These are phyloP conservation scores for Gymnocheta viridis DNA, from an alignment of 2,888 invertebrate species.

Conservation along the genomic window DNA sequence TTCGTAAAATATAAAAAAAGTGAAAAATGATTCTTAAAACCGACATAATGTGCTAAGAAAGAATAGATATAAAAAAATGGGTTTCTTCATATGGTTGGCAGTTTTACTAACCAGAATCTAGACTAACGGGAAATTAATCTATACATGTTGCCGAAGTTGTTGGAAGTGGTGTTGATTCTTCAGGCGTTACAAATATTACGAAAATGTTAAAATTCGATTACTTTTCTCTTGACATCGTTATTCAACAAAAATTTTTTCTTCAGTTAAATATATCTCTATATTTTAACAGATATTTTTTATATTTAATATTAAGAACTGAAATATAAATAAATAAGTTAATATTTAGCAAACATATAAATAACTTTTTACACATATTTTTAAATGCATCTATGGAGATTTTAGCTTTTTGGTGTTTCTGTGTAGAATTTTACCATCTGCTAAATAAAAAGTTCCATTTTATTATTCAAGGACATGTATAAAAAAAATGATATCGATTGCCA, in stretches of 20 bases:
- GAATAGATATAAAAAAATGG: background rate
- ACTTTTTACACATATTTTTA: no score
- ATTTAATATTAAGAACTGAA: background rate
- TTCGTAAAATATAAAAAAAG: background rate
- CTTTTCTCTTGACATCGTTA: background rate
- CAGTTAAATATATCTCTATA: background rate
- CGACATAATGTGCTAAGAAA: background rate
- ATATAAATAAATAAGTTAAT: background rate
- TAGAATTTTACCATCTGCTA: no score
- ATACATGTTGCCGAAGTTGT: conserved; percentile 53
- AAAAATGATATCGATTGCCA: no score
- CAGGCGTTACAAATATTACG: conserved; percentile 9
- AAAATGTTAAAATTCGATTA: background rate
- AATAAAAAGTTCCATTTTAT: no score
- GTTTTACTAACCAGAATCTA: conserved; percentile 54
- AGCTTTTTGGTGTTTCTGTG: no score
- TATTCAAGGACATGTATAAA: no score
- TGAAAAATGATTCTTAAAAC: background rate
- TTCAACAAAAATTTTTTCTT: background rate
- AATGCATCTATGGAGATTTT: no score
- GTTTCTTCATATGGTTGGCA: background rate
- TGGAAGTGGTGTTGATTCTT: conserved; percentile 31
- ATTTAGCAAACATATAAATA: background rate
- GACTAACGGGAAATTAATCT: conserved; percentile 50
- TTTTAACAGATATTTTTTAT: background rate